phyloP scores from a whole-genome alignment of 2,888 invertebrate genomes.

The Chelonus formosanus region DNA sequence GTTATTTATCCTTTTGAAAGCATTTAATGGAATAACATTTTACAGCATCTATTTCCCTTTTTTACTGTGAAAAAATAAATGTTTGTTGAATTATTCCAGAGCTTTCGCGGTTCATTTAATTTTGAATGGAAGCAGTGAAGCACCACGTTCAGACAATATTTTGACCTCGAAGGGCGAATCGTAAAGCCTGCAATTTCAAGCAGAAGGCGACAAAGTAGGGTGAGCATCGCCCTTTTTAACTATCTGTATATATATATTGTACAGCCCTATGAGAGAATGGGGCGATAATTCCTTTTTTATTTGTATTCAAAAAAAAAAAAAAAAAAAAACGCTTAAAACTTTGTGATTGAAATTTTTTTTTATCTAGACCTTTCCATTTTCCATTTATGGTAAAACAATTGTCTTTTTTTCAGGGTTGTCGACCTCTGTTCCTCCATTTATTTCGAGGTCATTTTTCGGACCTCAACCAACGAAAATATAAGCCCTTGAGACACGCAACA shows the following conservation, averaged over 20 bases:
- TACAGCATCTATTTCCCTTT: too few relatives aligned
- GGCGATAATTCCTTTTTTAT: constrained; percentile 33
- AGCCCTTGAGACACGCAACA: constrained; percentile 25
- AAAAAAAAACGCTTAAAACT: not conserved
- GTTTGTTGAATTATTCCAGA: not conserved
- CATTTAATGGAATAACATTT: too few relatives aligned
- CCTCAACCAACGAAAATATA: constrained; percentile 1
- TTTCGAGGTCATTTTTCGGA: constrained; percentile 5
- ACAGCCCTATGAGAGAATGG: not conserved
- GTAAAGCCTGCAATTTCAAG: constrained; percentile 20
- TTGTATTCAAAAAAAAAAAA: not conserved
- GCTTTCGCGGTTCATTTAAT: constrained; percentile 5
- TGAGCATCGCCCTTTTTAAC: constrained; percentile 2
- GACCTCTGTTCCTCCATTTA: not conserved
- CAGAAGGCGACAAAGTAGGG: constrained; percentile 29
- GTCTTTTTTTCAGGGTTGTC: not conserved
- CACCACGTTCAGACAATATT: constrained; percentile 13
- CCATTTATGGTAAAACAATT: too few relatives aligned
- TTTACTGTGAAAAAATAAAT: not conserved
- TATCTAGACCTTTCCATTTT: too few relatives aligned
- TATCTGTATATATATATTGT: not conserved
- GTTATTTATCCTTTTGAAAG: too few relatives aligned
- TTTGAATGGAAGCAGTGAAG: constrained; percentile 20
- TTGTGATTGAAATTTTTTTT: constrained; percentile 37
- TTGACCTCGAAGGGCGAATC: constrained; percentile 4